Base-by-base conservation (phyloP, 2,797 vertebrate species). In the Brotogeris chrysoptera region DNA sequence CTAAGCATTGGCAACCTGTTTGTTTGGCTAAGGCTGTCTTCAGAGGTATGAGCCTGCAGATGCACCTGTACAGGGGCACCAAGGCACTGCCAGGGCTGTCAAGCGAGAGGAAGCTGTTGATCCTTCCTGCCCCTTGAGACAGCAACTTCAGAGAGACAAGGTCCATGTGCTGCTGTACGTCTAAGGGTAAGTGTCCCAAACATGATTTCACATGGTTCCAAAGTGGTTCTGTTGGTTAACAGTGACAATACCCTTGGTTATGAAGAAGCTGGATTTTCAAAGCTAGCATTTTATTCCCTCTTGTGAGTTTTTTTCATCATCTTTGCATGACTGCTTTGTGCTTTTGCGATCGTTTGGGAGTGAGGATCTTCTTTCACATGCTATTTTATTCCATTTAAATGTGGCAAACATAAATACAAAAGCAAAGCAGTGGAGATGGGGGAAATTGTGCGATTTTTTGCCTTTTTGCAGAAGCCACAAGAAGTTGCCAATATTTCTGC, bases 401-500 rank as follows among this genome's bases (percentile, higher is more conserved):
- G 74, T 93, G 95, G 95, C 93, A 96, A 97, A 95, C 96, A 97
- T 91, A 97, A 97, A 97, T 97, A 96, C 1, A 49, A 94, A 97
- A 97, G 96, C 96, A 97, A 97, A 97, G 93, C 95, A 88, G 86
- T 87, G 97, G 77, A 76, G 41, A 74, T 36, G 71, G 90, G 78
- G 81, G 83, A 93, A 94, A 86, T 41, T 50, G 34, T 49, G 53
- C 39, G 53, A 39, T 43, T 92, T 93, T 92, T 91, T 94, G 69
- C 84, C 57, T 86, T 93, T 91, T 92, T 90, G 64, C 59, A 77
- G 81, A 87, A 92, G 44, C 70, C 4, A 15, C 92, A 73, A 82
- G 38, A 92, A 93, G 71, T 90, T 84, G 80, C 64, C 86, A 80
- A 3, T 92, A 69, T 80, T 94, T 93, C 68, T 85, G 68, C 93